A percentile compares a stretch with the other conserved stretches of the same genome.
Conservation (phyloP, 2,888 invertebrate species). For the Lithophane ornitopus region DNA sequence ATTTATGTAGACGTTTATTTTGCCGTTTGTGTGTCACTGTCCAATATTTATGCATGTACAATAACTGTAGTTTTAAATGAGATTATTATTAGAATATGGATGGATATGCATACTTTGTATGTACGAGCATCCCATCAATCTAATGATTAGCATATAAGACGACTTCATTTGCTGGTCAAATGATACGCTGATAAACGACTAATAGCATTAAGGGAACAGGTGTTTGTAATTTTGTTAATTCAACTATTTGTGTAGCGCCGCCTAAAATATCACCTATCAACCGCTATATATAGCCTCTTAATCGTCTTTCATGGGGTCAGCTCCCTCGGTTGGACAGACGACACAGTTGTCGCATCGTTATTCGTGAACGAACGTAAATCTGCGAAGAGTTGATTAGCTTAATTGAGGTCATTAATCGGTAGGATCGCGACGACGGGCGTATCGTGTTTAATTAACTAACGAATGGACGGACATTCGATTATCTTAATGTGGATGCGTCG, state of each 20-base stretch:
- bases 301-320: conserved; percentile 69
- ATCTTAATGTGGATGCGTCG: conserved; percentile 84
- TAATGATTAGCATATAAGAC: conserved; percentile 58
- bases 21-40: conserved; percentile 50
- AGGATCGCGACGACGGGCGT: conserved; percentile 83
- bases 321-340: conserved; percentile 44
- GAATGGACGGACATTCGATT: conserved; percentile 84
- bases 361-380: conserved; percentile 80
- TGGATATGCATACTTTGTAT: conserved; percentile 32
- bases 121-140: conserved; percentile 54
- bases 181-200: conserved; percentile 37
- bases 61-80: conserved; percentile 56
- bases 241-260: conserved; percentile 45
- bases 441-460: conserved; percentile 90
- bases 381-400: conserved; percentile 87
- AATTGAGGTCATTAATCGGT: conserved; percentile 87
- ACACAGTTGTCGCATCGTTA: conserved; percentile 58
- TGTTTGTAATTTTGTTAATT: conserved; percentile 59
- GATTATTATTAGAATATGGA: conserved; percentile 42
- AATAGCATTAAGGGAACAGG: conserved; percentile 55
- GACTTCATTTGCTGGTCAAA: conserved; percentile 51
- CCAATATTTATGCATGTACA: conserved; percentile 52
- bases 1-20: conserved; percentile 57
- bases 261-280: conserved; percentile 58
- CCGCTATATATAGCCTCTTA: conserved; percentile 71